Base-by-base conservation (phyloP, 2,888 invertebrate genomes). In the Erebia aethiops region DNA sequence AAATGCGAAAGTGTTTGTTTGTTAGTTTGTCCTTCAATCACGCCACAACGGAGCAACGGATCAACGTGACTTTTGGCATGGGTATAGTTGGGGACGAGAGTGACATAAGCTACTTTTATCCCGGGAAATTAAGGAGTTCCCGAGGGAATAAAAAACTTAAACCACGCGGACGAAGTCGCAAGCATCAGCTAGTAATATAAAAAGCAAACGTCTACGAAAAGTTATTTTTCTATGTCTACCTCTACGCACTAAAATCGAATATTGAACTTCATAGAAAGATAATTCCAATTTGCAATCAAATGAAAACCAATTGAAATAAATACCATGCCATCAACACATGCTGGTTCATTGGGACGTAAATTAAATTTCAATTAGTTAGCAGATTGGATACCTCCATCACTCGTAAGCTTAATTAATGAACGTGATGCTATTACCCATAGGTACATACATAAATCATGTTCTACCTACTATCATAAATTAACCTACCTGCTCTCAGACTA, bases 281-380 rank as follows among this genome's bases (percentile, higher is more conserved):
- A 52, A 52, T 52, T 52, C n/a, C n/a, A 52, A 46, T 18, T 18
- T 14, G 9, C 21, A 49, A 62, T 62, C 14, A 62, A 13, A 7
- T 62, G 46, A 21, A 21, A 62, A 13, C 49, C 13, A 26, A 16
- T 62, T 62, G 1, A 49, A 62, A 60, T 62, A 21, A 18, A 46
- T 60, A 13, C 9, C n/a, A 41, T 35, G 43, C 14, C 8, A 35
- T 41, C 58, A 16, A 35, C 43, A 60, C 46, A 46, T 18, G 62
- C 21, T 21, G 21, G 21, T 46, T 49, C 62, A 49, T 49, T 62
- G 62, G 62, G 21, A 21, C 62, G 62, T 49, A 62, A 62, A 62
- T 62, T 62, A 62, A 49, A 62, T 62, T 62, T 62, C 62, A 62
- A 62, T 62, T 62, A 62, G 62, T 62, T 21, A 62, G 49, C 62